Evolutionary conservation across 2,113 vertebrate species (phyloP).

Genomic region (Nibea albiflora): DNA sequence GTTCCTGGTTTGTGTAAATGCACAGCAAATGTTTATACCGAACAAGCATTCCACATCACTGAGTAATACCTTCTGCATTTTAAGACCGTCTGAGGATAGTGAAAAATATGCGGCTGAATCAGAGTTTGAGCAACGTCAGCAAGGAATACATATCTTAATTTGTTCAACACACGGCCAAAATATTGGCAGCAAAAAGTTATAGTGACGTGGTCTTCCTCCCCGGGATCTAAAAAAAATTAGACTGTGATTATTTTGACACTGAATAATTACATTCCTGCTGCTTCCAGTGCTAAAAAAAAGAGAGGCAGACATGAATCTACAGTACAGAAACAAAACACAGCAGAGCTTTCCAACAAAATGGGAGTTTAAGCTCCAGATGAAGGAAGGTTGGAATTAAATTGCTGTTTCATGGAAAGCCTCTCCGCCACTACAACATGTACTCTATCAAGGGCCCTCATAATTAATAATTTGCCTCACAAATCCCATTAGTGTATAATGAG

Average conservation of each 20-base stretch:
- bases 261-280: neutral
- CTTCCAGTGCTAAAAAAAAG: neutral
- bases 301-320: neutral
- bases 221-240: neutral
- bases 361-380: neutral
- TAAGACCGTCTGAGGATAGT: slow-evolving; percentile 16
- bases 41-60: slow-evolving; percentile 27
- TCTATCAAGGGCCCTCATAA: slow-evolving; percentile 48
- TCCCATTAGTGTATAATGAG: slow-evolving; percentile 67
- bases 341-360: neutral
- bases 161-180: neutral
- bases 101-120: slow-evolving; percentile 3
- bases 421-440: slow-evolving; percentile 11
- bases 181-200: neutral
- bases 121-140: slow-evolving; percentile 10
- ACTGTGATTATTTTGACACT: slow-evolving; percentile 30
- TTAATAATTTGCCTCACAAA: slow-evolving; percentile 70
- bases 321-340: neutral
- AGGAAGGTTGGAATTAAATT: neutral
- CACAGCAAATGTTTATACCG: slow-evolving; percentile 6
- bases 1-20: slow-evolving; percentile 17
- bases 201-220: neutral
- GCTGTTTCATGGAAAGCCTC: slow-evolving; percentile 35
- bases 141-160: slow-evolving; percentile 12
- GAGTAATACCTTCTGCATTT: slow-evolving; percentile 24